Evolutionary conservation across 2,797 vertebrate species (phyloP).

Genomic region (Gila robusta): DNA sequence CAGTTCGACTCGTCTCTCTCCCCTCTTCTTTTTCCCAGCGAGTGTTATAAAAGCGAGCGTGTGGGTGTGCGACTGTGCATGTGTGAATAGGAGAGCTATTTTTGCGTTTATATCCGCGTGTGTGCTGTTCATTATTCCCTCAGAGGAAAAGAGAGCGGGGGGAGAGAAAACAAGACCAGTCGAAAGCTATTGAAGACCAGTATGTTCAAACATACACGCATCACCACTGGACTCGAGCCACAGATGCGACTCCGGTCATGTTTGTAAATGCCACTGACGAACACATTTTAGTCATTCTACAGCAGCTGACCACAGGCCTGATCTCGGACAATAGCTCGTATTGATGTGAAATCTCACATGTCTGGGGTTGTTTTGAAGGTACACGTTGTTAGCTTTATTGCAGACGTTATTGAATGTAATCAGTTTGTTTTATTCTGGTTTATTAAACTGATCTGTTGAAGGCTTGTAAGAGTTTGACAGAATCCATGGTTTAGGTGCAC

Average conservation of each 20-base stretch:
- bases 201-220: conserved; percentile 18
- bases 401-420: conserved; percentile 32
- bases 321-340: not conserved
- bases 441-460: conserved; percentile 10
- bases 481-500: conserved; percentile 9
- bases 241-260: not conserved
- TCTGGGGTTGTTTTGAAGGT: not conserved
- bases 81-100: conserved; percentile 58
- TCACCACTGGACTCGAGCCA: conserved; percentile 9
- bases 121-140: conserved; percentile 55
- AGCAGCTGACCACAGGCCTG: conserved; percentile 7
- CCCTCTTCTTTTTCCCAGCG: conserved; percentile 18
- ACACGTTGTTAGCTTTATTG: conserved; percentile 17
- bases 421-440: not conserved
- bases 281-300: not conserved
- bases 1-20: conserved; percentile 30
- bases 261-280: not conserved
- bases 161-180: conserved; percentile 21
- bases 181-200: conserved; percentile 19
- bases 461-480: not conserved
- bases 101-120: conserved; percentile 41
- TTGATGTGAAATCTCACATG: not conserved
- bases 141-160: conserved; percentile 46
- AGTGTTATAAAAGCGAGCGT: conserved; percentile 53
- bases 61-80: conserved; percentile 50